phyloP scores from a whole-genome alignment of 2,888 invertebrate genomes.

The Parthenolecanium corni region DNA sequence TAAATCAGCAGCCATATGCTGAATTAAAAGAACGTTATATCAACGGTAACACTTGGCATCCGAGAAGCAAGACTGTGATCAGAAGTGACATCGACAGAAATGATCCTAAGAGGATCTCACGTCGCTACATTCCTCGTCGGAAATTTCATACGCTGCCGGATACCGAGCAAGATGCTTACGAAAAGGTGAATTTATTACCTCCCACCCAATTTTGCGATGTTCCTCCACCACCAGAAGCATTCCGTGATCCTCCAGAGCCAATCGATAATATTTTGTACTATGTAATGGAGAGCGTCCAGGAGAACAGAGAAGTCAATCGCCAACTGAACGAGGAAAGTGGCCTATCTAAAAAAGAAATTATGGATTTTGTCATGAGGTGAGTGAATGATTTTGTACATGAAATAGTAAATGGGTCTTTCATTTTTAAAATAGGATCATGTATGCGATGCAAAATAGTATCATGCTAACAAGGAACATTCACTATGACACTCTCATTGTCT shows the following conservation, averaged over 20 bases:
- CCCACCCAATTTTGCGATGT: slow-evolving; percentile 71
- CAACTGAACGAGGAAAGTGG: neutral
- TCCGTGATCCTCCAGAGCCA: slow-evolving; percentile 38
- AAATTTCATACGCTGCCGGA: neutral
- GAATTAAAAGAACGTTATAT: no score
- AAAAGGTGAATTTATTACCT: slow-evolving; percentile 59
- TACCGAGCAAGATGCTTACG: slow-evolving; percentile 32
- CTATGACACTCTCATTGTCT: no score
- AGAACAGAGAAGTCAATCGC: slow-evolving; percentile 16
- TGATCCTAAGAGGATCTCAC: slow-evolving; percentile 20
- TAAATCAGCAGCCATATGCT: no score
- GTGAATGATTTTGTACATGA: no score
- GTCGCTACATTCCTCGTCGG: slow-evolving; percentile 3
- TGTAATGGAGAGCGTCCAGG: slow-evolving; percentile 57
- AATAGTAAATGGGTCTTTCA: no score
- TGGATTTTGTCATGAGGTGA: no score
- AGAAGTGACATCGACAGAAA: slow-evolving; percentile 9
- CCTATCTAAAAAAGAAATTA: no score
- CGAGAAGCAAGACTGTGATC: neutral
- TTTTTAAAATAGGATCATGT: no score
- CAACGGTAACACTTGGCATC: no score
- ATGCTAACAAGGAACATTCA: no score
- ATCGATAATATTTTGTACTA: slow-evolving; percentile 69
- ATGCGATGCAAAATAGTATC: no score
- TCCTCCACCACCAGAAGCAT: slow-evolving; percentile 57